Evolutionary conservation across 2,888 invertebrate genomes (phyloP), one percentile per base, ranked within the genome.

Genomic region (Cephus runcator): DNA sequence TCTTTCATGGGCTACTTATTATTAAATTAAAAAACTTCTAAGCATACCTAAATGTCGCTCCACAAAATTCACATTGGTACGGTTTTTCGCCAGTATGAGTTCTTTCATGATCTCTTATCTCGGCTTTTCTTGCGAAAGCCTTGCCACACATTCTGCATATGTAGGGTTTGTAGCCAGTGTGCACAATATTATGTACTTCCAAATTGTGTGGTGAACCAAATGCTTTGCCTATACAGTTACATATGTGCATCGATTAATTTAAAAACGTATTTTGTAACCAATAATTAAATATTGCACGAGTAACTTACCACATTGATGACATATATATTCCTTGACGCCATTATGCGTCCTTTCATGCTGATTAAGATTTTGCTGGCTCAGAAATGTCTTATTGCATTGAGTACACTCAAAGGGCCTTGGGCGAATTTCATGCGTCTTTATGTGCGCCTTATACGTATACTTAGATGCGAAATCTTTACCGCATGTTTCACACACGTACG

Each of bases 1-100:
- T 12, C 15, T 12, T 69, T 69, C 3, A 12, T 1, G 15, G 1
- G 12, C 11, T 69, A 69, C 15, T 69, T 69, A 11, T 30, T 11
- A 69, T 40, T 40, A 40, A 76, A 12, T 40, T 31, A 15, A 34
- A 75, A 75, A 35, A 76, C 68, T 56, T 69, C 36, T n/a, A 76
- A 36, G 76, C 69, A 81, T 81, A 92, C 92, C 92, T 92, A 92
- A 97, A 97, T 0, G 95, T 94, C 0, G 96, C 94, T 1, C 95
- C 94, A 89, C 97, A 97, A 75, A 95, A 92, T 83, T 96, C 96
- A 87, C 97, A 97, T 82, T 94, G 93, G 89, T 95, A 96, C 0
- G 96, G 96, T 3, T 95, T 94, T 89, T 96, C 96, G 0, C 96
- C 96, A 0, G 97, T 97, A 82, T 97, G 97, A 4, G 94, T 96